These are phyloP conservation scores for Erebia ligea DNA, from an alignment of 2,888 invertebrate species.

Conservation along the genomic window DNA sequence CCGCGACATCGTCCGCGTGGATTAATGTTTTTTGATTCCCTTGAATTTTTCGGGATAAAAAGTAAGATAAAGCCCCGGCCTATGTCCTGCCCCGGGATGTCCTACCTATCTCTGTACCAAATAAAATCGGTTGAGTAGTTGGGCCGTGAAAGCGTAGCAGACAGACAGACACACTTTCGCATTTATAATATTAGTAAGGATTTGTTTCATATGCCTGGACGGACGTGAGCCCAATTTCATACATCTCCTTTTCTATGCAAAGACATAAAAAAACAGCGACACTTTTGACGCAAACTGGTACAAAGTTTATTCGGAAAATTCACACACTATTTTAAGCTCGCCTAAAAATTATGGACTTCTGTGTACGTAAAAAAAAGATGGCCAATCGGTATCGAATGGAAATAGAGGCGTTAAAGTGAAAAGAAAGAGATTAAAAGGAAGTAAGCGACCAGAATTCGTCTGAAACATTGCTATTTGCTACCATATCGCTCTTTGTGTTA, in stretches of 20 bases:
- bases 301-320: conserved; percentile 5
- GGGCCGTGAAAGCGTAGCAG: too few relatives aligned
- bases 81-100: too few relatives aligned
- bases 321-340: conserved; percentile 4
- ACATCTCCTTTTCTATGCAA: background rate
- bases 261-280: background rate
- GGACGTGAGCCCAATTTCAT: background rate
- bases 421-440: conserved; percentile 30
- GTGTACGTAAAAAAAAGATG: conserved; percentile 8
- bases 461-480: conserved; percentile 15
- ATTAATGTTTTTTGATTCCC: too few relatives aligned
- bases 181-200: too few relatives aligned
- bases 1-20: too few relatives aligned
- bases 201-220: too few relatives aligned
- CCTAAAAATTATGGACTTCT: conserved; percentile 1
- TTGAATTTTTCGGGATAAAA: too few relatives aligned
- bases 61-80: too few relatives aligned
- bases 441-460: conserved; percentile 15
- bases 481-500: conserved; percentile 10
- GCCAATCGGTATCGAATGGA: conserved; percentile 24
- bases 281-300: background rate
- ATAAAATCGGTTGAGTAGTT: too few relatives aligned
- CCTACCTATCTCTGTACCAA: too few relatives aligned
- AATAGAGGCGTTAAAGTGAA: conserved; percentile 30
- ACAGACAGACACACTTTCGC: too few relatives aligned